These are phyloP conservation scores for Alectura lathami DNA, from an alignment of 2,113 vertebrate genomes.

Conservation along the genomic window DNA sequence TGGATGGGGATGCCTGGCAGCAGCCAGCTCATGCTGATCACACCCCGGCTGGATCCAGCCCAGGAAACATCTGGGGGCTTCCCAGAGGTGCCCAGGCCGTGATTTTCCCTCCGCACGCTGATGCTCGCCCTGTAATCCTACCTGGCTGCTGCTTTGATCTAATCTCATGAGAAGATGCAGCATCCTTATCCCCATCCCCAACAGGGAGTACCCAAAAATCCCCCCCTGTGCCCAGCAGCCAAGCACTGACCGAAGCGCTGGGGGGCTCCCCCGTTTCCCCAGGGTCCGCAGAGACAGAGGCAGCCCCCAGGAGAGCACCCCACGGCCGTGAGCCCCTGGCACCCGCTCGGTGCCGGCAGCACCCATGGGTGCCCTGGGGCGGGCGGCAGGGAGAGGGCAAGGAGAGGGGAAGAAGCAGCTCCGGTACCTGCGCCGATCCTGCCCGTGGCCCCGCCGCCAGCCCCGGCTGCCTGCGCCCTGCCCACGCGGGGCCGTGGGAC, in stretches of 20 bases:
- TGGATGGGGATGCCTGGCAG: not conserved
- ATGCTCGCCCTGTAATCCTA: not conserved
- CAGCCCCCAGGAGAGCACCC: not conserved
- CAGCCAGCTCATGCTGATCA: not conserved
- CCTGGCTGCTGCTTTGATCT: not conserved
- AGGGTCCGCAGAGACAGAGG: accelerated
- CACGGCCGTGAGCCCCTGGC: accelerated
- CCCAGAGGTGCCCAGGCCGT: not conserved
- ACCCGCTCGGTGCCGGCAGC: accelerated
- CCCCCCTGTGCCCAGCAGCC: not conserved
- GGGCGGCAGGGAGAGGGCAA: not conserved
- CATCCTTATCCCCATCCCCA: not conserved
- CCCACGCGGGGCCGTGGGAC: not conserved
- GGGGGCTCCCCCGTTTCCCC: not conserved
- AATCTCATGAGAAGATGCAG: not conserved
- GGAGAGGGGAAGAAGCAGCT: not conserved
- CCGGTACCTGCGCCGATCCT: not conserved
- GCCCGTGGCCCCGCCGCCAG: not conserved
- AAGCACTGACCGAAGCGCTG: accelerated
- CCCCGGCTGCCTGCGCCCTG: not conserved
- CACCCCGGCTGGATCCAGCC: not conserved
- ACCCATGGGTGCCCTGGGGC: not conserved
- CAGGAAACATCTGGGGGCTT: not conserved
- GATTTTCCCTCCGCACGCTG: not conserved
- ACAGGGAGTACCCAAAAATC: accelerated